These are phyloP conservation scores for Xyliphius kryptos DNA, from an alignment of 2,113 vertebrate genomes.

Conservation along the genomic window DNA sequence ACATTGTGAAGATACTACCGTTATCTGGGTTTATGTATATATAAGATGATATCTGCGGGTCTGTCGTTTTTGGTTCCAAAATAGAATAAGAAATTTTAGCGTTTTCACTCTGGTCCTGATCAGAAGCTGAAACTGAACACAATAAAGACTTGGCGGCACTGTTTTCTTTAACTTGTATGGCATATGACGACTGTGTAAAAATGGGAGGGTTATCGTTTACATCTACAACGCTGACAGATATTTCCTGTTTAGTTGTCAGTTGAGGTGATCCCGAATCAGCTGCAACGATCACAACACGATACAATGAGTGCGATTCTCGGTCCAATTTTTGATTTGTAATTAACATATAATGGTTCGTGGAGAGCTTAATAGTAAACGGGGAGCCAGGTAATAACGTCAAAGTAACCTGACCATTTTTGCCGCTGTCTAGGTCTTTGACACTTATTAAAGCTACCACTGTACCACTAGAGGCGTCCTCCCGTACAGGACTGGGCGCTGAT, in stretches of 20 bases:
- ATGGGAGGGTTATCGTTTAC: conserved; percentile 51
- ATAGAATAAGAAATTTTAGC: conserved; percentile 24
- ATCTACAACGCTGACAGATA: conserved; percentile 61
- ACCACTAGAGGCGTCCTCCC: conserved; percentile 48
- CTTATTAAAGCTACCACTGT: conserved; percentile 58
- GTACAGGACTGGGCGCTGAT: conserved; percentile 49
- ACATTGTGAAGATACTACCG: conserved; percentile 46
- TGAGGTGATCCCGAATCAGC: conserved; percentile 68
- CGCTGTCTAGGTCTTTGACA: conserved; percentile 53
- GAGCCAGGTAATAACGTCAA: conserved; percentile 23
- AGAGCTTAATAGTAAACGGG: conserved; percentile 49
- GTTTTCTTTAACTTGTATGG: conserved; percentile 71
- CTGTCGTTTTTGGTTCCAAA: conserved; percentile 17
- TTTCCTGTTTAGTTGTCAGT: conserved; percentile 54
- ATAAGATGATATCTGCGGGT: conserved; percentile 58
- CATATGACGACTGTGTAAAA: conserved; percentile 61
- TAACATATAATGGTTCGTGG: conserved; percentile 45
- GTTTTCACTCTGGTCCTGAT: conserved; percentile 32
- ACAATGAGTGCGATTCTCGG: conserved; percentile 63
- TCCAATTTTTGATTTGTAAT: conserved; percentile 42
- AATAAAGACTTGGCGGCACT: conserved; percentile 21
- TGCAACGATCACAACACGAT: conserved; percentile 70
- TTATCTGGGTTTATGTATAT: conserved; percentile 71
- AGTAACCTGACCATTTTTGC: conserved; percentile 49
- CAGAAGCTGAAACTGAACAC: conserved; percentile 18